phyloP scores from a whole-genome alignment of 2,888 invertebrate genomes.

The Emmelina monodactyla region DNA sequence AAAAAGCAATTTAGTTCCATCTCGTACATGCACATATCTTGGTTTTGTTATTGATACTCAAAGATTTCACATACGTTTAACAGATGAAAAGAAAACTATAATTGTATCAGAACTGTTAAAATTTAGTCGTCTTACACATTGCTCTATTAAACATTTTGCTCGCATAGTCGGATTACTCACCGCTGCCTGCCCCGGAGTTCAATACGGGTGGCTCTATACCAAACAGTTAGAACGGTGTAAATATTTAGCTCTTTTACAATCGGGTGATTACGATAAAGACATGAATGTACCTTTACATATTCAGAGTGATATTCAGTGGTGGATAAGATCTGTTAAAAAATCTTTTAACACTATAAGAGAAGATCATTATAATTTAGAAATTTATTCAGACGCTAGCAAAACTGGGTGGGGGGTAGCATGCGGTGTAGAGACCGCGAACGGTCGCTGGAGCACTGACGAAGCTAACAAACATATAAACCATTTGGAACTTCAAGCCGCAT shows the following conservation, averaged over 20 bases:
- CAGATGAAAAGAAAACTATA: neutral
- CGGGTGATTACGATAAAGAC: neutral
- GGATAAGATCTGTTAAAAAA: slow-evolving; percentile 9
- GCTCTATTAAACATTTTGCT: slow-evolving; percentile 3
- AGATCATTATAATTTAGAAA: slow-evolving; percentile 12
- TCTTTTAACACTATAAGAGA: slow-evolving; percentile 7
- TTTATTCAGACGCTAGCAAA: slow-evolving; percentile 18
- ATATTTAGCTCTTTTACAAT: neutral
- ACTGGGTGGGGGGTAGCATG: slow-evolving; percentile 18
- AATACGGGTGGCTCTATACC: slow-evolving; percentile 11
- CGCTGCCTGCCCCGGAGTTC: slow-evolving; percentile 10
- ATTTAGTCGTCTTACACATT: neutral
- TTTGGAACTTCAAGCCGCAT: too few species aligned
- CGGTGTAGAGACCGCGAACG: too few species aligned
- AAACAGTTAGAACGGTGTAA: slow-evolving; percentile 5
- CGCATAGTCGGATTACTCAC: slow-evolving; percentile 10
- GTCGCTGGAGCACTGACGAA: too few species aligned
- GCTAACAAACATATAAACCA: too few species aligned
- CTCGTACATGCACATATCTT: neutral
- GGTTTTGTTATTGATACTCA: slow-evolving; percentile 2
- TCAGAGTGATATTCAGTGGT: slow-evolving; percentile 12
- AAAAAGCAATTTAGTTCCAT: slow-evolving; percentile 4
- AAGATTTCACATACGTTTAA: neutral
- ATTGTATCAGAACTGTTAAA: neutral
- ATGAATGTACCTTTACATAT: neutral